Evolutionary conservation across 2,113 vertebrate genomes (phyloP).

Genomic region (Datnioides undecimradiatus): DNA sequence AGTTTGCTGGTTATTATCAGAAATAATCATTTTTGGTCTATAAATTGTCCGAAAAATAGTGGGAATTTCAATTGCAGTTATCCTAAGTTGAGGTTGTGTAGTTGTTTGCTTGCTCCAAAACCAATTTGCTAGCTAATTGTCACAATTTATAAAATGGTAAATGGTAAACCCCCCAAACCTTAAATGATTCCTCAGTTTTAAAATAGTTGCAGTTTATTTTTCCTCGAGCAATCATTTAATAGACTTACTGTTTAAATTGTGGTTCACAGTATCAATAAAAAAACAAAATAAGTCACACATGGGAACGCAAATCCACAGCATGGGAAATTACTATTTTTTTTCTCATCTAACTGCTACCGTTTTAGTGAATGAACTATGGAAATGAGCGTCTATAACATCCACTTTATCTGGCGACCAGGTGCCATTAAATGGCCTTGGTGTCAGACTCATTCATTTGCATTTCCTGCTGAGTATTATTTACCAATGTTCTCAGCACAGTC

Average conservation of each 20-base stretch:
- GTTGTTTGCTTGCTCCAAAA: neutral
- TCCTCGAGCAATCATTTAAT: neutral
- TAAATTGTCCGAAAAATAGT: neutral
- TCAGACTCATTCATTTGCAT: conserved; percentile 64
- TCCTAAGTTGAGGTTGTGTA: neutral
- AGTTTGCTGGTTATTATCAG: neutral
- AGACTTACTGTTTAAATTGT: neutral
- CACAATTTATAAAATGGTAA: neutral
- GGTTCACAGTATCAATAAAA: neutral
- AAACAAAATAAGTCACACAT: neutral
- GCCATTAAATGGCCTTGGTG: conserved; percentile 51
- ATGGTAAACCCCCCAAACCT: neutral
- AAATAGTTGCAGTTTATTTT: neutral
- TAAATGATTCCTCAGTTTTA: neutral
- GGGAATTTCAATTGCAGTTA: neutral
- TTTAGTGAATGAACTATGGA: neutral
- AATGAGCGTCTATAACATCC: conserved; percentile 24
- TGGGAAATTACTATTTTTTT: neutral
- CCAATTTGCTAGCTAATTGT: neutral
- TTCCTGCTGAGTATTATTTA: conserved; percentile 63
- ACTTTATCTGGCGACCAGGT: conserved; percentile 58
- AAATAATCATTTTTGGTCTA: neutral
- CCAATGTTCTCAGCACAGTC: conserved; percentile 54
- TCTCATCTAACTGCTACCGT: neutral
- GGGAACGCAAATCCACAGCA: neutral